Evolutionary conservation across 2,797 vertebrate genomes (phyloP).

Genomic region (Tokudaia muenninki): DNA sequence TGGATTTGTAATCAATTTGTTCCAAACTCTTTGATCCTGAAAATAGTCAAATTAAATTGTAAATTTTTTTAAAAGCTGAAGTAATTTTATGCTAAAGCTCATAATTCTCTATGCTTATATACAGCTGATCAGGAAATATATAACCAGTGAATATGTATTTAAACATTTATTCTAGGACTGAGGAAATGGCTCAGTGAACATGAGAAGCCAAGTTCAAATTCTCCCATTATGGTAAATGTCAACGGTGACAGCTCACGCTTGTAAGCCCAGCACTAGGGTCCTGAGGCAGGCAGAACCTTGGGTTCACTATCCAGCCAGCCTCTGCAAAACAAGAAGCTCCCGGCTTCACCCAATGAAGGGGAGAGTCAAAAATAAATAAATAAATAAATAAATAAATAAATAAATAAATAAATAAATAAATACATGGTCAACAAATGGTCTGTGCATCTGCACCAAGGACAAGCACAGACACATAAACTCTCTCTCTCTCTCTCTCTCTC

Average conservation of each 20-base stretch:
- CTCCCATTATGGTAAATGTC: neutral
- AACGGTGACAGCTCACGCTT: neutral
- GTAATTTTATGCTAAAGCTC: conserved; percentile 29
- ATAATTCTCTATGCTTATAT: neutral
- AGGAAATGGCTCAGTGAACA: neutral
- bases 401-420: no score
- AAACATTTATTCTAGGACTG: neutral
- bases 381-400: neutral
- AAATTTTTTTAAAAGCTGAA: conserved; percentile 63
- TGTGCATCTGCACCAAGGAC: neutral
- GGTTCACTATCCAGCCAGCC: no score
- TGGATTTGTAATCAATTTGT: conserved; percentile 24
- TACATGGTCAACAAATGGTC: neutral
- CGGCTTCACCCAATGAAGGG: neutral
- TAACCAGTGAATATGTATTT: conserved; percentile 2
- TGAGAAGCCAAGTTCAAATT: neutral
- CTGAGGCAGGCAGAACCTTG: neutral
- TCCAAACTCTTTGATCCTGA: conserved; percentile 42
- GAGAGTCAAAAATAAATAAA: neutral
- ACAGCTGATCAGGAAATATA: neutral
- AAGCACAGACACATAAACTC: neutral
- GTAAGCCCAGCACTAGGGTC: neutral
- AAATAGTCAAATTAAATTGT: conserved; percentile 59
- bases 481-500: neutral
- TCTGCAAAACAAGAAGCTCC: neutral